Base-by-base conservation (phyloP, 2,113 vertebrate genomes). In the Callipepla squamata region DNA sequence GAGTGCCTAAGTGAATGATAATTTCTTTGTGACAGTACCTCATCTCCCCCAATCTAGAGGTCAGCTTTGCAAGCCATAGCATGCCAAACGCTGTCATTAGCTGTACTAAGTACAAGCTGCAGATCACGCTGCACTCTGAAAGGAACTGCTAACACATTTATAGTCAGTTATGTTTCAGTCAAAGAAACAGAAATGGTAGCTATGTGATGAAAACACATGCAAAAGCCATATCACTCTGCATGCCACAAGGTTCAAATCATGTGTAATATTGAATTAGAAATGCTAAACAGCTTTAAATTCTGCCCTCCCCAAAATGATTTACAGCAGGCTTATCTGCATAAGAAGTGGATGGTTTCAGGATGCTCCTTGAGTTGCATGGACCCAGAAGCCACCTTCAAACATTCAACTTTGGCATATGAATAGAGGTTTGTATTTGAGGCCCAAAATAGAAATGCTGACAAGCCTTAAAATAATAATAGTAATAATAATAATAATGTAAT, bases 371-470 rank as follows among this genome's bases (percentile, higher is more conserved):
- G 44, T 57, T 53, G 20, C 66, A 38, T 2, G 9, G 32, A 79
- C 21, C 59, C 68, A 30, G 34, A 82, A 69, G 5, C 10, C 11
- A 26, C 5, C 4, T 91, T 66, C 38, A 74, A 63, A 20, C 44
- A 77, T 79, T 85, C n/a, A 58, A 30, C 20, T 36, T 1, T 55
- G 36, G 3, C 30, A 15, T 55, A 48, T 28, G 67, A 66, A 82
- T 1, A 66, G 10, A 55, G 2, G 2, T 61, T 62, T 36, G 19
- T 42, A 79, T 50, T 3, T 79, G 32, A 30, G 28, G 32, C 44
- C 48, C 80, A 77, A 94, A 95, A 89, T 82, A 95, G 63, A 7
- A 91, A 55, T 85, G 63, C 67, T 92, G 84, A 79, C 75, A 91
- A 45, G 36, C 28, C 36, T 47, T 76, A 38, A 78, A 84, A 82